Evolutionary conservation across 1,140 invertebrate species (phyloP), one percentile per base, ranked within the genome.

Genomic region (Reticulitermes speratus): DNA sequence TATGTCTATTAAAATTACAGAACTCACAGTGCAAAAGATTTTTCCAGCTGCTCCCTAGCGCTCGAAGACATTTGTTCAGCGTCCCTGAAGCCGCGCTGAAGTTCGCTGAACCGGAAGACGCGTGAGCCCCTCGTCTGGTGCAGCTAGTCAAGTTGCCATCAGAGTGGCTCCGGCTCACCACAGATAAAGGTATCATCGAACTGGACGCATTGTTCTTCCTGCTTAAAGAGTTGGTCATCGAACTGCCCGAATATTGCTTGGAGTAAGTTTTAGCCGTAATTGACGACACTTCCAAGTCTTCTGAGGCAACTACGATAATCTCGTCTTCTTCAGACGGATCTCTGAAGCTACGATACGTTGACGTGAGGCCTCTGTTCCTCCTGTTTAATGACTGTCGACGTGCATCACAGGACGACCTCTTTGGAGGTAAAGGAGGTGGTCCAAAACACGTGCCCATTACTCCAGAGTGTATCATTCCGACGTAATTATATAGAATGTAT

Each of bases 291-390:
- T 87, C 86, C 44, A 84, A n/a, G 87, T 92, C 92, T 87, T 92
- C 92, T 1, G 91, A 92, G 86, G 91, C 91, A 82, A 92, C 89
- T 8, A 92, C 91, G 44, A 90, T 89, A 25, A 91, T 89, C 90
- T 91, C 91, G 48, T 89, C 89, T 85, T 91, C 90, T 38, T 91
- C 88, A 21, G 91, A 91, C 25, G 91, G 91, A 86, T 93, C 92
- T n/a, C 90, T 90, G 88, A 93, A 92, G 87, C 92, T 92, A 65
- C 89, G 89, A 88, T 93, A 93, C 44, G 91, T 92, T 84, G 92
- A 92, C 30, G 91, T 91, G 48, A 91, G 89, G 81, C n/a, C n/a
- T 75, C 65, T 75, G 65, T 75, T 75, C n/a, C n/a, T 75, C 30
- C 65, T 75, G 65, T 75, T 75, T 30, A 75, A 12, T 8, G 44